Evolutionary conservation across 2,113 vertebrate genomes (phyloP).

Genomic region (Neomonachus schauinslandi): DNA sequence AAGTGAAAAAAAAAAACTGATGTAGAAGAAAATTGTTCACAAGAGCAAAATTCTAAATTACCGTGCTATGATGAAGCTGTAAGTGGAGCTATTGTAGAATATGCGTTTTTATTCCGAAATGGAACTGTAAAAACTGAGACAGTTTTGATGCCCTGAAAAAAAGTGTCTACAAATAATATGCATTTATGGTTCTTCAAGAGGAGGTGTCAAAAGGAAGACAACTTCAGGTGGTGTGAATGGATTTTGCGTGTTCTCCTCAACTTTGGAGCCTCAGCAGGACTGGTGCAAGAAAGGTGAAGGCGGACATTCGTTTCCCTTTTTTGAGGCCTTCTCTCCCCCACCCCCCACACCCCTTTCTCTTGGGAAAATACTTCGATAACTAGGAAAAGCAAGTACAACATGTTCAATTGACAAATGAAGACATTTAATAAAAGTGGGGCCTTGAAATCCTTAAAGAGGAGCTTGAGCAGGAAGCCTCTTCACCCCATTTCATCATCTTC

Average conservation of each 20-base stretch:
- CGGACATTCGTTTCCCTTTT: neutral
- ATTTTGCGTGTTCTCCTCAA: neutral
- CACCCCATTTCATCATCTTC: neutral
- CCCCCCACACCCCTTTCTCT: neutral
- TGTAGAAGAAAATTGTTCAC: conserved; percentile 56
- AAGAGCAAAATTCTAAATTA: conserved; percentile 60
- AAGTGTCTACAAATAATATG: neutral
- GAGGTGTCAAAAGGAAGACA: neutral
- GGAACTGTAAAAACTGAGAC: conserved; percentile 30
- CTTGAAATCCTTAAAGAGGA: neutral
- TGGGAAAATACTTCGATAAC: neutral
- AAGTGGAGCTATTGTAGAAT: conserved; percentile 50
- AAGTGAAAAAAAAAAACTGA: neutral
- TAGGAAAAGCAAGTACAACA: neutral
- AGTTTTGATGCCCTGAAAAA: conserved; percentile 40
- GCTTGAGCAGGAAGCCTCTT: neutral
- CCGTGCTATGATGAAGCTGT: neutral
- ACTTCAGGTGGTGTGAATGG: neutral
- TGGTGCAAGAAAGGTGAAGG: neutral
- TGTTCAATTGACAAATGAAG: neutral
- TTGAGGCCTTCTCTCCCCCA: neutral
- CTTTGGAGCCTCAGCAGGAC: neutral
- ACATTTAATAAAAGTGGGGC: neutral
- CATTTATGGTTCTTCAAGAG: conserved; percentile 34
- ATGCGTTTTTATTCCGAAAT: conserved; percentile 37